These are phyloP conservation scores for Mystacornis crossleyi DNA, from an alignment of 2,113 vertebrate species.

Conservation along the genomic window DNA sequence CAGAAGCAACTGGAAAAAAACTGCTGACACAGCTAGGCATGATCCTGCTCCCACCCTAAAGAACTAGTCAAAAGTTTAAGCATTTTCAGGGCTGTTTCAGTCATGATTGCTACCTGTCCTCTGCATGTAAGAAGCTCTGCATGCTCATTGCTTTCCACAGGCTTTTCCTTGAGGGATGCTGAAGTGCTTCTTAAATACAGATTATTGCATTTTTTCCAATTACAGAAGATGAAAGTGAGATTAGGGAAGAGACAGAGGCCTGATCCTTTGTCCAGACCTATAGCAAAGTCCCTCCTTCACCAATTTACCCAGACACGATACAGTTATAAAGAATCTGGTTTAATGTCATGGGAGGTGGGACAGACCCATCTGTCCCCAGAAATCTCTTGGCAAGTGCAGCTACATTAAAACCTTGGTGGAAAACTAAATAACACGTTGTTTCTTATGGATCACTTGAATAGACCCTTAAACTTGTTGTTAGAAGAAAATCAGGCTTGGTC, in stretches of 20 bases:
- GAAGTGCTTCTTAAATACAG: neutral
- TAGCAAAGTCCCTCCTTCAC: neutral
- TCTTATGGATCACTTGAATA: neutral
- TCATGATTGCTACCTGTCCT: neutral
- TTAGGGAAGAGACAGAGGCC: neutral
- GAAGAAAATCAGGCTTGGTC: neutral
- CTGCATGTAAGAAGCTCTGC: accelerated
- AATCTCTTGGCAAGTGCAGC: neutral
- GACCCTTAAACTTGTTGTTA: neutral
- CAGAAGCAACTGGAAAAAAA: neutral
- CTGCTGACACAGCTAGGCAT: neutral
- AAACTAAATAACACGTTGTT: neutral
- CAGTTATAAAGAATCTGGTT: neutral
- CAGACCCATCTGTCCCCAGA: neutral
- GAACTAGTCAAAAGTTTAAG: neutral
- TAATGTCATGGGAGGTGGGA: neutral
- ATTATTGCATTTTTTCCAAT: neutral
- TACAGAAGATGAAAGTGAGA: neutral
- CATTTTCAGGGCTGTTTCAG: neutral
- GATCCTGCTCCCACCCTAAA: neutral
- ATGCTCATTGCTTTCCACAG: neutral
- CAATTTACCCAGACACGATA: neutral
- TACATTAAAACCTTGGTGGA: neutral
- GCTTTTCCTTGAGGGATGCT: neutral
- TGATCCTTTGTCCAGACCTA: neutral